phyloP scores from a whole-genome alignment of 2,113 vertebrate species.

The Cranoglanis bouderius region DNA sequence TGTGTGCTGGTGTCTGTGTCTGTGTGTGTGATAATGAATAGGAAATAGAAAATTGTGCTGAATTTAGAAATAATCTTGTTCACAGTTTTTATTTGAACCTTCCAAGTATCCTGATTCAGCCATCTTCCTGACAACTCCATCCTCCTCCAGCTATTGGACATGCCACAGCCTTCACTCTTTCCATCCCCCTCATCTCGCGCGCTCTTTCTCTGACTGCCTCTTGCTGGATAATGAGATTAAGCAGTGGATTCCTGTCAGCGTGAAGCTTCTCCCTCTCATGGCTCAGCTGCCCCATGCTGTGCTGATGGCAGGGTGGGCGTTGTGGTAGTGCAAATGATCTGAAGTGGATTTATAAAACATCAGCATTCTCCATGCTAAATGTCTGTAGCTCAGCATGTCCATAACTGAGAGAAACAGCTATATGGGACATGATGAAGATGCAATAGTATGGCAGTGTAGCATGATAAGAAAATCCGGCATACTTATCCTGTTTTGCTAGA shows the following conservation, averaged over 20 bases:
- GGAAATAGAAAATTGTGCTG: not conserved
- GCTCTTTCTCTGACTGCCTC: conserved; percentile 29
- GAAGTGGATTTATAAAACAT: conserved; percentile 42
- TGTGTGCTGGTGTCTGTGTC: not conserved
- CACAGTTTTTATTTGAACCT: not conserved
- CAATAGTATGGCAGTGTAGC: not conserved
- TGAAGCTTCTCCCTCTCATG: conserved; percentile 39
- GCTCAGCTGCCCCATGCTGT: conserved; percentile 35
- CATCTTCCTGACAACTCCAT: conserved; percentile 39
- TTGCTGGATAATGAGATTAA: conserved; percentile 52
- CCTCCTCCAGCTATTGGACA: conserved; percentile 46
- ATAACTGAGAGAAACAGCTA: conserved; percentile 20
- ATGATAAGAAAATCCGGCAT: not conserved
- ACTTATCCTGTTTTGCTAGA: conserved; percentile 7
- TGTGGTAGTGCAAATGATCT: conserved; percentile 39
- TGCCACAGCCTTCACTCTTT: conserved; percentile 25
- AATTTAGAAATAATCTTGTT: not conserved
- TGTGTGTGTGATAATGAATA: not conserved
- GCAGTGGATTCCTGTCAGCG: conserved; percentile 52
- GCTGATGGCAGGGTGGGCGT: conserved; percentile 40
- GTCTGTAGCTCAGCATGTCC: conserved; percentile 9
- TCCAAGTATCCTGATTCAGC: conserved; percentile 32
- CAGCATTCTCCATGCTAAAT: conserved; percentile 33
- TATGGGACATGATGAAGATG: conserved; percentile 35
- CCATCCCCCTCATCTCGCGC: conserved; percentile 2